Evolutionary conservation across 2,113 vertebrate genomes (phyloP), one percentile per base, ranked within the genome.

Genomic region (Verasper variegatus): DNA sequence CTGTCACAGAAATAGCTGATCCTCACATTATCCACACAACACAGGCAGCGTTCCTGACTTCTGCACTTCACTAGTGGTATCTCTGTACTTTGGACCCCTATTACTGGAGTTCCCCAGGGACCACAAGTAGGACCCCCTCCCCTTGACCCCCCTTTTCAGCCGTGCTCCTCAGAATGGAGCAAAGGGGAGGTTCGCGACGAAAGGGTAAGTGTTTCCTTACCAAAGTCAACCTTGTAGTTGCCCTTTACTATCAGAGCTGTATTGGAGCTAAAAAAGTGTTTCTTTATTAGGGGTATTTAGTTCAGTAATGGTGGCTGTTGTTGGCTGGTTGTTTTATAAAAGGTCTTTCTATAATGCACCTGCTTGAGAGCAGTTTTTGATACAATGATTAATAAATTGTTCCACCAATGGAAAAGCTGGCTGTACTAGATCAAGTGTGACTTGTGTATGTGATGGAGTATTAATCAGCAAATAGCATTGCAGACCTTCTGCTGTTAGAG

Each of bases 81-180:
- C 85, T 78, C 63, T 76, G 17, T 60, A 74, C 54, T 84, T 78
- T 77, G 86, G 76, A 85, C 67, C 76, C 69, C 69, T 21, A 24
- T 81, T 56, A 86, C 85, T 85, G 90, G 88, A 78, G 82, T 83
- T 81, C 71, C 65, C 40, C 42, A 71, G 80, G 76, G 87, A 92
- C 80, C 49, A 60, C 69, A 78, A 21, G 63, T 85, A 74, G 86
- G 86, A 91, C 79, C 86, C 89, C 71, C 73, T 75, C 87, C 76
- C 66, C 78, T 70, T 69, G 42, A 23, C 80, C 71, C 77, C 80
- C 77, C 10, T 81, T 83, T 81, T 84, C 47, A 66, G 59, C 78
- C 80, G 70, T 11, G 83, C 91, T 91, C 90, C 88, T 80, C 85
- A 91, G 75, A 60, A 95, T 95, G 94, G 94, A 95, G 92, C 93